Evolutionary conservation across 2,113 vertebrate genomes (phyloP), one percentile per base, ranked within the genome.

Genomic region (Mesembrinibis cayennensis): DNA sequence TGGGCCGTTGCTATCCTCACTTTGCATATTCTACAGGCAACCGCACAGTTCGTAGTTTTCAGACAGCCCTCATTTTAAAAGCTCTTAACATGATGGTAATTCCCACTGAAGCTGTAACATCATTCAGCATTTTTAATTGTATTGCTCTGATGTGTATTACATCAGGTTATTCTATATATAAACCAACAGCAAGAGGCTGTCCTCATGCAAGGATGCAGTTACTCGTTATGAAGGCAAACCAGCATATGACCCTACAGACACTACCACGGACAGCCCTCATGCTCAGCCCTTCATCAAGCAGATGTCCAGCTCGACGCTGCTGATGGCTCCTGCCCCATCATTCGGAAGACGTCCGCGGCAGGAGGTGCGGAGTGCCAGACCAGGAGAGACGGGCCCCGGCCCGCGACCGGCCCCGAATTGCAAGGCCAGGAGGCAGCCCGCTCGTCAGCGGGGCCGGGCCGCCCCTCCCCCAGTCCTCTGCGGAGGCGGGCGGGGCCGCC

Each of bases 171-270:
- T 55, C 55, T 40, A 3, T 7, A 3, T 12, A 6, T 9, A 71
- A 15, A 40, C 16, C 2, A 2, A 6, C 23, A 22, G 38, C 2
- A 30, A 12, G 30, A 66, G 9, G 47, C 27, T 36, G n/a, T 11
- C 25, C 29, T n/a, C 25, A 21, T 6, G 5, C 19, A 7, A 16
- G 15, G 23, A 11, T 6, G 16, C 5, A 4, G 9, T 10, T 25
- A 13, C 58, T 53, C 6, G 1, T 29, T 7, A 8, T 0, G 10
- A 6, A n/a, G 20, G 12, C 44, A 47, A 32, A 38, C 26, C 22
- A 10, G 36, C 19, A 0, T 6, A 1, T 2, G 32, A 8, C 26
- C 5, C 34, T 11, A 6, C 56, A 2, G 7, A 1, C 17, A 6
- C 11, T 11, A 16, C 9, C 19, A 10, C 8, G 10, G 17, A 2